These are phyloP conservation scores for Halocaridina rubra DNA, from an alignment of 2,888 invertebrate genomes.

Conservation along the genomic window DNA sequence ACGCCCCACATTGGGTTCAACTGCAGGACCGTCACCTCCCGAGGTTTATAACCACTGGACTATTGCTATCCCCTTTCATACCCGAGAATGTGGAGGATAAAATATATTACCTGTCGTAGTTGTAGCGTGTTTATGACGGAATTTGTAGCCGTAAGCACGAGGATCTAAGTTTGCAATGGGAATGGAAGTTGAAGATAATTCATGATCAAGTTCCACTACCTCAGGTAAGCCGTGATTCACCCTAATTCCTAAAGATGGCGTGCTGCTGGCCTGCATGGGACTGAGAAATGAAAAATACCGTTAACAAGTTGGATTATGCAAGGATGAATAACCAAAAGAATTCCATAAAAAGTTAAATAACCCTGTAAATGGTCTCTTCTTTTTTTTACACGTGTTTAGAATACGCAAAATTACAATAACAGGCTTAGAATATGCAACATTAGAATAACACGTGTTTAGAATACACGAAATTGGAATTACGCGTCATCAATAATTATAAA, in stretches of 20 bases:
- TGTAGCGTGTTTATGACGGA: constrained; percentile 14
- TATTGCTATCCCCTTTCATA: too few relatives aligned
- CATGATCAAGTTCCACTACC: constrained; percentile 25
- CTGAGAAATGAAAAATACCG: not conserved
- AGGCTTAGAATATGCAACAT: not conserved
- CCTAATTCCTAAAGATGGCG: constrained; percentile 15
- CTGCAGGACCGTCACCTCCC: too few relatives aligned
- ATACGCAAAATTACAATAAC: not conserved
- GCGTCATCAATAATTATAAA: not conserved
- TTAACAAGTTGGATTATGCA: not conserved
- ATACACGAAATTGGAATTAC: too few relatives aligned
- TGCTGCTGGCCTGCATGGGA: constrained; percentile 12
- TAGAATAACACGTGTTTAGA: not conserved
- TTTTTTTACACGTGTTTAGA: not conserved
- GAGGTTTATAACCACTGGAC: too few relatives aligned
- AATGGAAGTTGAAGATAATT: not conserved
- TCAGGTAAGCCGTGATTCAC: constrained; percentile 15
- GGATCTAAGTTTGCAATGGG: constrained; percentile 17
- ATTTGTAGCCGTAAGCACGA: constrained; percentile 24
- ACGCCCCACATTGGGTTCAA: too few relatives aligned
- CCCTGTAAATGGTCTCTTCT: too few relatives aligned
- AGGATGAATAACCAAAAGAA: not conserved
- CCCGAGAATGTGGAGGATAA: not conserved
- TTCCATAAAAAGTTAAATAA: too few relatives aligned
- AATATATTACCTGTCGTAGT: constrained; percentile 27